Evolutionary conservation across 2,888 invertebrate species (phyloP), one percentile per base, ranked within the genome.

Genomic region (Gryllus longicercus): DNA sequence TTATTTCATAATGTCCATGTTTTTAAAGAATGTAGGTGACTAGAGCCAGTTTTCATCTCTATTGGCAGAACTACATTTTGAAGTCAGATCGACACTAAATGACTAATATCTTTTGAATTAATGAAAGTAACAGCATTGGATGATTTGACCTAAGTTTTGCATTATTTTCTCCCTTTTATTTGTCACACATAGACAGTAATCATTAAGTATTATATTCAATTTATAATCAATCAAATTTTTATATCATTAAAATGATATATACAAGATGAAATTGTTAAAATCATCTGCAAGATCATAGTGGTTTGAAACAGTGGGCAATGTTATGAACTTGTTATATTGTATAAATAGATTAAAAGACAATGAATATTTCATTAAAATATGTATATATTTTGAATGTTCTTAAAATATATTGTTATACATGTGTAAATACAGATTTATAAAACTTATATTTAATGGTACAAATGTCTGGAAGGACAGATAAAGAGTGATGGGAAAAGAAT

Each of bases 311-410:
- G 63, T 63, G 63, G 38, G 63, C 63, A 63, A 14, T 18, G 63
- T 11, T 18, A 63, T 63, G 63, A n/a, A 63, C 14, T 63, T 63
- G n/a, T 63, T 38, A 63, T 18, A 63, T 14, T 63, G 63, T 63
- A 63, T 63, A 63, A 63, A 63, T 63, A 63, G 63, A 11, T n/a
- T 18, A 63, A 63, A n/a, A 63, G 63, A 63, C n/a, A 63, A 63
- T 18, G n/a, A n/a, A 63, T 18, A 63, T 18, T n/a, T 63, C 63
- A 63, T 63, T 63, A 38, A 38, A 38, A 38, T 38, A 14, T 63
- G 63, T 63, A 63, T 63, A 63, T 63, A 63, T 63, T 63, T 63
- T 63, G 63, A 63, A 63, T 63, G 63, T 63, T 63, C 63, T 63
- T 38, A 63, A 63, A 63, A 63, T 63, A 14, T 63, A 63, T 63